Evolutionary conservation across 2,888 invertebrate genomes (phyloP), one percentile per base, ranked within the genome.

Genomic region (Callinectes sapidus): DNA sequence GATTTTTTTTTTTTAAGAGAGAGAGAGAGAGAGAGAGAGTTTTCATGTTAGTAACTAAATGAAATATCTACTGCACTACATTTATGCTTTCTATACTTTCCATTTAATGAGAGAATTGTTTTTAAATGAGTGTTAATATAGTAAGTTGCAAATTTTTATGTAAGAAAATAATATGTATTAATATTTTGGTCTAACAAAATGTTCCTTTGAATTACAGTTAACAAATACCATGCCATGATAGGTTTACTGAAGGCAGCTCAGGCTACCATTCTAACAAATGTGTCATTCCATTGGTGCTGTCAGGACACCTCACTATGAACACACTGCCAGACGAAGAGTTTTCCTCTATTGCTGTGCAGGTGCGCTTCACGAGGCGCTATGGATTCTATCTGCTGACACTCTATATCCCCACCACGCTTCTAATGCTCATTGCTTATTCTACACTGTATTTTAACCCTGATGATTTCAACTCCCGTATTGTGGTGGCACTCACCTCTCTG

Each of bases 391-490:
- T 94, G 32, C 94, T 94, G 95, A 97, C 97, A 1, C 96, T 97
- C 2, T 97, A 97, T 23, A 97, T 95, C 88, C 95, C 95, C 90
- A 94, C 95, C 18, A 93, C 94, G 16, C 91, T 94, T 14, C 94
- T 94, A 10, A 94, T 94, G 86, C 90, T 93, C 91, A 94, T 93
- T 66, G 93, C 94, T 85, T 94, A 94, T 61, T 92, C 91, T 23
- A 91, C 94, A 0, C 85, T 94, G 81, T 94, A 85, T 92, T 93
- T 94, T 90, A 94, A 94, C 66, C 93, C 94, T 1, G 90, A 91
- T 28, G 94, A 92, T 55, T 93, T 93, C 77, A 93, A 97, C 97
- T 0, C 97, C 98, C 87, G 98, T 98, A 96, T 97, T 98, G 95
- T 88, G 16, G 94, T 94, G 42, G 93, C 93, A 32, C 92, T 94